Base-by-base conservation (phyloP, 2,113 vertebrate genomes). In the Sylvietta virens region DNA sequence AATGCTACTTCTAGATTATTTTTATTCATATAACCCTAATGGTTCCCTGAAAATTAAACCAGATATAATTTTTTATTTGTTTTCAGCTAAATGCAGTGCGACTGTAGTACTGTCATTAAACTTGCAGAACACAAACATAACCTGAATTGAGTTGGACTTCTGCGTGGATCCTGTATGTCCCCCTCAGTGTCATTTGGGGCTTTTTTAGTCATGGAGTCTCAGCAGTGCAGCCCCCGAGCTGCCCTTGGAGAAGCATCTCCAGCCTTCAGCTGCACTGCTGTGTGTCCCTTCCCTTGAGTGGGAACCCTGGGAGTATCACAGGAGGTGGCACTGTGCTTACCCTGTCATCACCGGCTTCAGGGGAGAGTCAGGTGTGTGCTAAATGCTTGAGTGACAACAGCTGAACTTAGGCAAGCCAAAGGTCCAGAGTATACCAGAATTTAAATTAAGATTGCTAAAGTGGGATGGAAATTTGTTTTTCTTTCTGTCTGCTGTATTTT, bases 311-410 rank as follows among this genome's bases (percentile, higher is more conserved):
- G 15, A 28, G 19, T 27, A 5, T 15, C 61, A 45, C 61, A 56
- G 61, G 77, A 47, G 60, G 47, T 66, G 45, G 39, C 78, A 26
- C 60, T 39, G 0, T 47, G 21, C 84, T 35, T 4, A n/a, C 69
- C 53, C 85, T 2, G 0, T 7, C 28, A 1, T 37, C 50, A 21
- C 64, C 23, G 5, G 35, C 44, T 12, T 28, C 35, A 16, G n/a
- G 47, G 30, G 3, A 20, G 22, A 45, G 69, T 65, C 64, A 31
- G 6, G 50, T 9, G 16, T 18, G 47, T 62, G 70, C 56, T 82
- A 13, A 53, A 20, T 23, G 42, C 62, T 33, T 44, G 76, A 86
- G 50, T 73, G 91, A 51, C 72, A 70, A 0, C 72, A 79, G 18
- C 50, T 76, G 88, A 81, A 84, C 74, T 60, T 35, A 8, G 61